Evolutionary conservation across 2,797 vertebrate species (phyloP).

Genomic region (Neosalanx taihuensis): DNA sequence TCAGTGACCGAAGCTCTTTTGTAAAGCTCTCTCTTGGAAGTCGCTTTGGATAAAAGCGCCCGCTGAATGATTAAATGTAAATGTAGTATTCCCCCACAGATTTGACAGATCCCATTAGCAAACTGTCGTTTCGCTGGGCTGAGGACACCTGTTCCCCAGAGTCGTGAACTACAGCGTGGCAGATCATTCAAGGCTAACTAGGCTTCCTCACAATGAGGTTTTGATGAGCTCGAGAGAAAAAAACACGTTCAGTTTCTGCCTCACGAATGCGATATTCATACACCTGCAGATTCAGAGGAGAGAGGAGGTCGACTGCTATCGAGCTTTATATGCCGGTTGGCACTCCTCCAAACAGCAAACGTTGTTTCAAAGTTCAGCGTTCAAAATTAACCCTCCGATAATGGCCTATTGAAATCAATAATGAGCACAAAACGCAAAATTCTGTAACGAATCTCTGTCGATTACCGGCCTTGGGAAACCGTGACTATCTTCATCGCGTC

Average conservation of each 20-base stretch:
- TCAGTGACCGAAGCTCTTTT: too few relatives aligned
- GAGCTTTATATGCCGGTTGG: conserved; percentile 53
- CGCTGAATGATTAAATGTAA: too few relatives aligned
- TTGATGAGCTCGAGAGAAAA: conserved; percentile 59
- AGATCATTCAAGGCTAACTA: conserved; percentile 66
- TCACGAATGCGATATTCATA: conserved; percentile 66
- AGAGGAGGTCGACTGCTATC: conserved; percentile 51
- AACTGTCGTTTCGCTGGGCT: conserved; percentile 47
- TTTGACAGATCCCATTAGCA: conserved; percentile 43
- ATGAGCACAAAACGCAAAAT: conserved; percentile 22
- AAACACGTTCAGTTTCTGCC: conserved; percentile 42
- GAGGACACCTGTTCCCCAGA: conserved; percentile 48
- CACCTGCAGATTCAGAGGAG: conserved; percentile 42
- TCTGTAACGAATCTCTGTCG: conserved; percentile 32
- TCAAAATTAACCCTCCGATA: conserved; percentile 29
- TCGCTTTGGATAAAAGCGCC: too few relatives aligned
- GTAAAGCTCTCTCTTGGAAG: too few relatives aligned
- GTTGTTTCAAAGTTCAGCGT: conserved; percentile 27
- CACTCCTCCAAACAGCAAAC: conserved; percentile 31
- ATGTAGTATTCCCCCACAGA: conserved; percentile 37
- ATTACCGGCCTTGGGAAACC: conserved; percentile 26
- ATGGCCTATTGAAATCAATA: conserved; percentile 38
- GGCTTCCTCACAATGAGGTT: conserved; percentile 60
- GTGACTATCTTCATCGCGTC: conserved; percentile 6
- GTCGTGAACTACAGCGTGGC: conserved; percentile 63